Conservation (phyloP, 2,797 vertebrate genomes). For the Neoniphon sammara region DNA sequence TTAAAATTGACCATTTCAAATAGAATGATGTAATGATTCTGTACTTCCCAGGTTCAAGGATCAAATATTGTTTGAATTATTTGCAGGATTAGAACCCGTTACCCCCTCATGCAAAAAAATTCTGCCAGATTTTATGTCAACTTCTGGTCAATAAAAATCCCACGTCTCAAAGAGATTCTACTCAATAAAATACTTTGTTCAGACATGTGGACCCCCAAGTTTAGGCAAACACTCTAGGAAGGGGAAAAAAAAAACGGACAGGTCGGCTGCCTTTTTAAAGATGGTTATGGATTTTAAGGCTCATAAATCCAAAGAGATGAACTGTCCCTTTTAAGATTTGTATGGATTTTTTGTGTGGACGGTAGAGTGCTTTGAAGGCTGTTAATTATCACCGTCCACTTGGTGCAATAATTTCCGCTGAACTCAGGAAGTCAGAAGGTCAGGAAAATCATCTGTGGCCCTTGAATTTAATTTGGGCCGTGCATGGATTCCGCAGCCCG, state of each 20-base stretch:
- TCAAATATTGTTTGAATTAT: no score
- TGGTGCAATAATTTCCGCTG: conserved; percentile 56
- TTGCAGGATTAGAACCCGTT: no score
- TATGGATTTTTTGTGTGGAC: conserved; percentile 36
- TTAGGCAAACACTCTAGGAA: conserved; percentile 12
- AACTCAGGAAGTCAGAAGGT: conserved; percentile 68
- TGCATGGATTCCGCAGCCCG: conserved; percentile 56
- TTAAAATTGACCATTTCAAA: no score
- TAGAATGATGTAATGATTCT: no score
- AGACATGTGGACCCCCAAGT: conserved; percentile 13
- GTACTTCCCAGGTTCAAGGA: no score
- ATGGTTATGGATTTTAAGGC: conserved; percentile 4
- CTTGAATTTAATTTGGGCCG: conserved; percentile 71
- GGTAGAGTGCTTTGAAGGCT: conserved; percentile 58
- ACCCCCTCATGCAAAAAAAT: background rate
- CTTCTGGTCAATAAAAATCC: conserved; percentile 7
- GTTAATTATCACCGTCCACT: conserved; percentile 68
- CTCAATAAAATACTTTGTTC: conserved; percentile 27
- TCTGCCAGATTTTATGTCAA: conserved; percentile 22
- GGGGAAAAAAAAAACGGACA: background rate
- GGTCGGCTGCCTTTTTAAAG: conserved; percentile 7
- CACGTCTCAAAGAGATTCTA: conserved; percentile 9
- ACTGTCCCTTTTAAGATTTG: conserved; percentile 37
- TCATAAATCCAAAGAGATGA: conserved; percentile 27
- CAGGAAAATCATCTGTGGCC: conserved; percentile 61